phyloP scores from a whole-genome alignment of 2,797 vertebrate genomes.

The Squalus acanthias region DNA sequence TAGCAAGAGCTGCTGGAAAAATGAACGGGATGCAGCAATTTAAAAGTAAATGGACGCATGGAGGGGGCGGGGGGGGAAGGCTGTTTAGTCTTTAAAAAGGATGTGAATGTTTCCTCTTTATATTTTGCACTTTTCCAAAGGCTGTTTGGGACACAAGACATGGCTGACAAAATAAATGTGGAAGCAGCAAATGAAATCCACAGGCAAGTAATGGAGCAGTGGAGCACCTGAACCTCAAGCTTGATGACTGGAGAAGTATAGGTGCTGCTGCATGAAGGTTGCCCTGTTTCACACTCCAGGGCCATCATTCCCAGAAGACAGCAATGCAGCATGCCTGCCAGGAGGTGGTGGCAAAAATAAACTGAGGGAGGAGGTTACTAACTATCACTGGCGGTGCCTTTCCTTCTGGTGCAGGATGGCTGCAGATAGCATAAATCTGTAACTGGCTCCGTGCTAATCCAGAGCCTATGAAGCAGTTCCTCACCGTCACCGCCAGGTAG shows the following conservation, averaged over 20 bases:
- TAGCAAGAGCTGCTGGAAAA: too few species aligned
- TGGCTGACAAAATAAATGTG: too few species aligned
- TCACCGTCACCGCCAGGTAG: not conserved
- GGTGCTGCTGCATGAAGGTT: not conserved
- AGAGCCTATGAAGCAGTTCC: not conserved
- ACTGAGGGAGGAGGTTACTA: not conserved
- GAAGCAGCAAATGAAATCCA: too few species aligned
- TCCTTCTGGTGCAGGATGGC: not conserved
- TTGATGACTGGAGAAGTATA: not conserved
- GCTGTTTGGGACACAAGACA: too few species aligned
- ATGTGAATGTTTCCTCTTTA: too few species aligned
- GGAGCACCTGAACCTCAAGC: not conserved
- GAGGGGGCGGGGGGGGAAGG: too few species aligned
- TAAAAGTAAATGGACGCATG: too few species aligned
- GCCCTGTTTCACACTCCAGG: too few species aligned
- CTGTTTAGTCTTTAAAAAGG: too few species aligned
- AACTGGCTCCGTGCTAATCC: not conserved
- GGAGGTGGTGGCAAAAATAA: not conserved
- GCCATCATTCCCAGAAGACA: not conserved
- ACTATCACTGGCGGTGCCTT: not conserved
- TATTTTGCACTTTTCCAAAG: too few species aligned
- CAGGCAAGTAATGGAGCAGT: not conserved
- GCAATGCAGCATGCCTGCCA: not conserved
- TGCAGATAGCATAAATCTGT: not conserved
- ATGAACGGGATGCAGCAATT: too few species aligned